Base-by-base conservation (phyloP, 2,888 invertebrate genomes). In the Heliconius ismenius region DNA sequence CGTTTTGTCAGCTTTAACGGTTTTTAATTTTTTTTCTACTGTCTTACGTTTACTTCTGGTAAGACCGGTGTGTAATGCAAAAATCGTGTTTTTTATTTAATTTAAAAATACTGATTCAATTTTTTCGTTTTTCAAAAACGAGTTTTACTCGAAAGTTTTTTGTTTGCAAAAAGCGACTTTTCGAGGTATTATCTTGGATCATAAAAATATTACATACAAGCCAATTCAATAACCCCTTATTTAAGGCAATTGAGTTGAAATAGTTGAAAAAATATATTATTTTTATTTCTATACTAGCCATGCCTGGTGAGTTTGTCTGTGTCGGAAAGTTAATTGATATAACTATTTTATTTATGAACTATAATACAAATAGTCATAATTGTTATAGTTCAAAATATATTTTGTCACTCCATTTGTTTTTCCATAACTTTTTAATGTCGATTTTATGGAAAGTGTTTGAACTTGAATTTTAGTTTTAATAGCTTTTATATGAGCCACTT, bases 401-500 rank as follows among this genome's bases (percentile, higher is more conserved):
- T 58, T 58, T 69, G 49, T 54, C n/a, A 15, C 15, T 39, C 9
- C 49, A 54, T 70, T 70, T 70, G 11, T 54, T 28, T 54, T 54
- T 54, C 69, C 28, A 70, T 70, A 54, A 32, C 1, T 32, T 72
- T 76, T 76, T 64, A 32, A 76, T 72, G 26, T 21, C 13, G 36
- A 54, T 70, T 70, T 70, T 64, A 75, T 75, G 62, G 75, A 70
- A 69, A n/a, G 75, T 32, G 70, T 70, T 63, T 69, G 63, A 63
- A 70, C 36, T 39, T 49, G 76, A 62, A 70, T 72, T 76, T 72
- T 26, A 64, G 36, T 76, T 75, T 76, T 54, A 58, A 76, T 63
- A 49, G 76, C 64, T 76, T 72, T 76, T 76, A 76, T 76, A 72
- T 36, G 70, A 65, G 70, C 76, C 72, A 76, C 72, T 64, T 70